These are phyloP conservation scores for Anthonomus grandis DNA, from an alignment of 1,140 invertebrate species.

Conservation along the genomic window DNA sequence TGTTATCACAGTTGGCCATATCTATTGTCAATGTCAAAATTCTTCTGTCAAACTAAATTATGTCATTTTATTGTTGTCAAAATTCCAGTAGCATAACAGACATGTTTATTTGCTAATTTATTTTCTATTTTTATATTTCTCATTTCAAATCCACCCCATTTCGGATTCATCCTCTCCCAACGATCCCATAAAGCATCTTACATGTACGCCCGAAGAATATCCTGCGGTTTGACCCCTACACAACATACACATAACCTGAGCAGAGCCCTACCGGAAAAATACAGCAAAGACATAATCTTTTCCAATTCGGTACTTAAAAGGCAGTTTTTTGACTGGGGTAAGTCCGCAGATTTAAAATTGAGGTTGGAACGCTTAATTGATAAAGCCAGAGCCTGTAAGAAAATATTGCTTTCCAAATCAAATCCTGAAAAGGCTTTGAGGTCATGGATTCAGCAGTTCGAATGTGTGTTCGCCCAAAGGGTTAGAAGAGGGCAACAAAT, in stretches of 20 bases:
- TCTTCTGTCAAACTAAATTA: too few relatives aligned
- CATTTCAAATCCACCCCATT: too few relatives aligned
- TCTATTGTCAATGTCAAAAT: too few relatives aligned
- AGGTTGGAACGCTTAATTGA: slow-evolving; percentile 21
- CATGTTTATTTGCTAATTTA: too few relatives aligned
- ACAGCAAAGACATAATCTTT: slow-evolving; percentile 5
- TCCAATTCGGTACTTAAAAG: slow-evolving; percentile 16
- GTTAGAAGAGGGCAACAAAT: slow-evolving; percentile 60
- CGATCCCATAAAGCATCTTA: too few relatives aligned
- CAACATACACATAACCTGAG: slow-evolving; percentile 34
- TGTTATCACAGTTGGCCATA: too few relatives aligned
- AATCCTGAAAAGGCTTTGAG: slow-evolving; percentile 39
- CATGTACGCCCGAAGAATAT: slow-evolving; percentile 27
- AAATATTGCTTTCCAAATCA: slow-evolving; percentile 13
- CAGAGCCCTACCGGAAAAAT: slow-evolving; percentile 17
- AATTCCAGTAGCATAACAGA: too few relatives aligned
- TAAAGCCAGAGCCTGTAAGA: slow-evolving; percentile 20
- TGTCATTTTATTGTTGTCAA: too few relatives aligned
- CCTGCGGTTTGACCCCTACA: slow-evolving; percentile 17
- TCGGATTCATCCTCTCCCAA: too few relatives aligned
- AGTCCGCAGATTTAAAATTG: slow-evolving; percentile 18
- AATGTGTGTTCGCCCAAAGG: slow-evolving; percentile 61
- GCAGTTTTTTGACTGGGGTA: slow-evolving; percentile 19
- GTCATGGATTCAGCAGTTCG: slow-evolving; percentile 59
- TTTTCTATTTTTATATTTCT: too few relatives aligned